A percentile compares a stretch with the other conserved stretches of the same genome.
Conservation (phyloP, 1,140 invertebrate genomes). For the Zaprionus vittiger region DNA sequence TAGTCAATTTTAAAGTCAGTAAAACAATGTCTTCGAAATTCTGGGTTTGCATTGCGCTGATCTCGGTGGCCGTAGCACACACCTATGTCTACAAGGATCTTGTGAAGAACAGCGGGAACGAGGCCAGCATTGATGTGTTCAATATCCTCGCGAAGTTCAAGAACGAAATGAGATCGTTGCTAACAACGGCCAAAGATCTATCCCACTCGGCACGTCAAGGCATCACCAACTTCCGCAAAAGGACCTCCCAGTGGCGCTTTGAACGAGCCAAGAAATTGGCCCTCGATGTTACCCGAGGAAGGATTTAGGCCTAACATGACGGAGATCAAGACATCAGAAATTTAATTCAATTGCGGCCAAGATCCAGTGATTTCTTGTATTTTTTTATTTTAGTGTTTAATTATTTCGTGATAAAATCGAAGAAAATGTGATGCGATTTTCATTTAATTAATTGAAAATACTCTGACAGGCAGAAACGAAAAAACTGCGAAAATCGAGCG, state of each 20-base stretch:
- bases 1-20: neutral
- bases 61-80: constrained; percentile 17
- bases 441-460: constrained; percentile 64
- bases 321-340: neutral
- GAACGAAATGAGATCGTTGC: neutral
- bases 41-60: constrained; percentile 12
- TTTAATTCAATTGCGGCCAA: too few species aligned
- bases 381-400: neutral
- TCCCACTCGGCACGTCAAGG: neutral
- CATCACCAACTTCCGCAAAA: constrained; percentile 10
- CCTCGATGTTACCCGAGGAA: neutral
- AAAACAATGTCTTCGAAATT: constrained; percentile 27
- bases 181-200: constrained; percentile 1
- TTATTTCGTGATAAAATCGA: neutral
- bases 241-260: neutral
- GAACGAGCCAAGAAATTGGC: neutral
- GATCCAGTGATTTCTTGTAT: neutral
- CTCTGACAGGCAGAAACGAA: constrained; percentile 8
- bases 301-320: neutral
- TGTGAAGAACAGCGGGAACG: neutral
- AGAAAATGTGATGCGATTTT: constrained; percentile 16
- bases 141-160: neutral
- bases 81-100: constrained; percentile 16
- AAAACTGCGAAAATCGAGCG: constrained; percentile 25
- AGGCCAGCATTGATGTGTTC: neutral